phyloP scores from a whole-genome alignment of 2,888 invertebrate species.

The Plagodis pulveraria region DNA sequence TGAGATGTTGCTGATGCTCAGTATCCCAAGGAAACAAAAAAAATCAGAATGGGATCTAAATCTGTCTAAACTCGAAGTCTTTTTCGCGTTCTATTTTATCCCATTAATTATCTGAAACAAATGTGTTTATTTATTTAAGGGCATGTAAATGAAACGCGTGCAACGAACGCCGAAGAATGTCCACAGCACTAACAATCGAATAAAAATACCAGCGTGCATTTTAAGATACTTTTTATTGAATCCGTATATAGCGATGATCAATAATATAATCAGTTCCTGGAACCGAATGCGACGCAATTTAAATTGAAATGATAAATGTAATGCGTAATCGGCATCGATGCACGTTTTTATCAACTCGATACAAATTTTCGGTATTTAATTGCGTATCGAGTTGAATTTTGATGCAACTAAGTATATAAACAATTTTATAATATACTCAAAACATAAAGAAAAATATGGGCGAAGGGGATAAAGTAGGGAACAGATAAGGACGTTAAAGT shows the following conservation, averaged over 20 bases:
- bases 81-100: too few relatives aligned
- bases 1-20: too few relatives aligned
- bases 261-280: slow-evolving; percentile 39
- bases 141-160: slow-evolving; percentile 35
- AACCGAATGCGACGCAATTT: slow-evolving; percentile 38
- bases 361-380: slow-evolving; percentile 29
- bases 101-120: too few relatives aligned
- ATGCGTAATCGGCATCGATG: slow-evolving; percentile 34
- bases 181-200: slow-evolving; percentile 27
- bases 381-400: slow-evolving; percentile 2
- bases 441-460: too few relatives aligned
- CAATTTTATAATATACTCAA: too few relatives aligned
- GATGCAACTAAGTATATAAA: slow-evolving; percentile 2
- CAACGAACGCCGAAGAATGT: slow-evolving; percentile 26
- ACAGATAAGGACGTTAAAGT: too few relatives aligned
- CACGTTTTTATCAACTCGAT: slow-evolving; percentile 33
- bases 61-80: too few relatives aligned
- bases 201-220: slow-evolving; percentile 23
- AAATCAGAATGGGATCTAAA: too few relatives aligned
- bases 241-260: slow-evolving; percentile 33
- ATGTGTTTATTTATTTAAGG: slow-evolving; percentile 24
- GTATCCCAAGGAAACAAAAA: too few relatives aligned
- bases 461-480: too few relatives aligned
- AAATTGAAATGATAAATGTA: slow-evolving; percentile 40
- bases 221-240: slow-evolving; percentile 33